Evolutionary conservation across 2,113 vertebrate genomes (phyloP).

Genomic region (Cephalophus harveyi): DNA sequence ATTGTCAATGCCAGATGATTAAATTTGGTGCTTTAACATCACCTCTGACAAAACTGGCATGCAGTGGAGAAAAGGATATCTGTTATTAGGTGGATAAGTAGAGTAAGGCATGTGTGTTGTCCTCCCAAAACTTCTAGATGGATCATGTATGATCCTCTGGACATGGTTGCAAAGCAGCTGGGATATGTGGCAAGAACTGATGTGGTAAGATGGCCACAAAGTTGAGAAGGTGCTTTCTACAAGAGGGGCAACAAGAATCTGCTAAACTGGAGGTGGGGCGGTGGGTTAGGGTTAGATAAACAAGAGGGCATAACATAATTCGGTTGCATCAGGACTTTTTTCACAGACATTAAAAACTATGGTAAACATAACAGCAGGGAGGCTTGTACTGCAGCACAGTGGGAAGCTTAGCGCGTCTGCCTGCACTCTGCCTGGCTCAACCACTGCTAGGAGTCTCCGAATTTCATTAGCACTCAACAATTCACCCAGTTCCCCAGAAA

Average conservation of each 20-base stretch:
- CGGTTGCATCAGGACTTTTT: slow-evolving; percentile 84
- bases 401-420: slow-evolving; percentile 83
- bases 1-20: slow-evolving; percentile 44
- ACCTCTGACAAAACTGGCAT: slow-evolving; percentile 44
- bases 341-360: slow-evolving; percentile 88
- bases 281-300: slow-evolving; percentile 77
- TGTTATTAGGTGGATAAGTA: neutral
- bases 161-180: neutral
- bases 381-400: slow-evolving; percentile 83
- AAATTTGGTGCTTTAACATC: slow-evolving; percentile 55
- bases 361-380: slow-evolving; percentile 87
- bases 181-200: neutral
- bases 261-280: slow-evolving; percentile 59
- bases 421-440: slow-evolving; percentile 82
- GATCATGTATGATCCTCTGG: neutral
- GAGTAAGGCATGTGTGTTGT: neutral
- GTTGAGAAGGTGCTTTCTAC: slow-evolving; percentile 65
- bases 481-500: slow-evolving; percentile 78
- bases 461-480: slow-evolving; percentile 82
- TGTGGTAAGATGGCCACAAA: neutral
- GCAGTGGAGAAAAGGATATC: neutral
- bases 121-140: neutral
- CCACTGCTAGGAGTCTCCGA: slow-evolving; percentile 81
- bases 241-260: slow-evolving; percentile 75
- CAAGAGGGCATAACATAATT: slow-evolving; percentile 84